Evolutionary conservation across 2,797 vertebrate genomes (phyloP).

Genomic region (Manis crassicaudata): DNA sequence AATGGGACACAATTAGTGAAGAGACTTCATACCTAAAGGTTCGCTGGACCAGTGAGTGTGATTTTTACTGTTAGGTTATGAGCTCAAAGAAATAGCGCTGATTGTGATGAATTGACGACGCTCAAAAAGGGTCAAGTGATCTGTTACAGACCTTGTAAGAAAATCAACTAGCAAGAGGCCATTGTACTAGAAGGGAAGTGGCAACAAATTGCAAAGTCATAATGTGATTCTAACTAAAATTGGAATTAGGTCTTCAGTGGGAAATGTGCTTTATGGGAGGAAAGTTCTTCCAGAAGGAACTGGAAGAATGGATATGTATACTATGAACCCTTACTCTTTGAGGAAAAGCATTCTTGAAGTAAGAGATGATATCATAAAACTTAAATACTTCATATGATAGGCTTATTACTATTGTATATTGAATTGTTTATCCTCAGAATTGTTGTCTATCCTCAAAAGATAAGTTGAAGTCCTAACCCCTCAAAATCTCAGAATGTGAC

Average conservation of each 20-base stretch:
- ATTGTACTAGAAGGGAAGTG: background rate
- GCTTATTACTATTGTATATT: background rate
- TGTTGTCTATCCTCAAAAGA: background rate
- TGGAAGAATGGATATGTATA: background rate
- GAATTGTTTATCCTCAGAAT: background rate
- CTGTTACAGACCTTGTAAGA: background rate
- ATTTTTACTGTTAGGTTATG: background rate
- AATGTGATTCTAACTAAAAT: background rate
- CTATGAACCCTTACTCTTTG: background rate
- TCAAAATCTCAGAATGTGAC: background rate
- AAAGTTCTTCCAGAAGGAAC: background rate
- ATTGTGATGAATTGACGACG: background rate
- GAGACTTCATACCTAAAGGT: background rate
- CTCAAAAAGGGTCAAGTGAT: background rate
- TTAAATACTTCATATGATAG: background rate
- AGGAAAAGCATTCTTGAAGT: background rate
- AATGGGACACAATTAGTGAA: background rate
- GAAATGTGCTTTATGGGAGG: background rate
- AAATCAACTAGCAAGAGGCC: background rate
- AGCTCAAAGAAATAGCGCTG: slow-evolving; percentile 2
- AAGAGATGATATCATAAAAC: background rate
- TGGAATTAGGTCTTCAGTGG: background rate
- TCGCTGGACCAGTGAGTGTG: background rate
- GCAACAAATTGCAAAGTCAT: background rate
- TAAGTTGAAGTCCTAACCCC: background rate